phyloP scores from a whole-genome alignment of 2,113 vertebrate species.

The Saguinus imperator region DNA sequence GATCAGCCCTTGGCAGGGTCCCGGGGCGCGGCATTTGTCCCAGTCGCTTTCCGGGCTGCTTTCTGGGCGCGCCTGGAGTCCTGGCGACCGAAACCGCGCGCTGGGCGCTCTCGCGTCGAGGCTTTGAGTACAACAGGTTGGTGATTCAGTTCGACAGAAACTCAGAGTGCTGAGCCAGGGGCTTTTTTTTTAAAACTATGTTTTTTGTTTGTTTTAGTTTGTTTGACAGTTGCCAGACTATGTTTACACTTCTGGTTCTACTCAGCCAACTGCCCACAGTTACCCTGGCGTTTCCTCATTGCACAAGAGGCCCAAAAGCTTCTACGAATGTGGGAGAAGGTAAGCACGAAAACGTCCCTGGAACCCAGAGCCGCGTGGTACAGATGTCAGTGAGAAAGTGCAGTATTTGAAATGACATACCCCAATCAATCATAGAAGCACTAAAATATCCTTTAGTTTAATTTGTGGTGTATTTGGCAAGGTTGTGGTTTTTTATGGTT shows the following conservation, averaged over 20 bases:
- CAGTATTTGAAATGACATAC: background rate
- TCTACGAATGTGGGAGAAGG: slow-evolving; percentile 78
- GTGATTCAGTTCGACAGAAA: slow-evolving; percentile 40
- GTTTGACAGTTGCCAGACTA: slow-evolving; percentile 81
- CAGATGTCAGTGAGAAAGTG: background rate
- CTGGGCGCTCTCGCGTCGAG: background rate
- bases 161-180: background rate
- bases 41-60: background rate
- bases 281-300: slow-evolving; percentile 82
- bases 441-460: slow-evolving; percentile 1
- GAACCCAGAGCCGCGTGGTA: background rate
- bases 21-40: background rate
- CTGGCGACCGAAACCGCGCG: background rate
- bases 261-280: slow-evolving; percentile 82
- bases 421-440: background rate
- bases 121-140: background rate
- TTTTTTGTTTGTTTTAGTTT: slow-evolving; percentile 52
- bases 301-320: slow-evolving; percentile 64
- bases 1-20: background rate
- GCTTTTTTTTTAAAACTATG: background rate
- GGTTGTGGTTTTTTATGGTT: background rate
- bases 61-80: background rate
- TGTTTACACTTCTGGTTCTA: slow-evolving; percentile 84
- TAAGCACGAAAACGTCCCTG: slow-evolving; percentile 72
- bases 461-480: slow-evolving; percentile 28